Evolutionary conservation across 1,140 invertebrate genomes (phyloP), one percentile per base, ranked within the genome.

Genomic region (Pseudomyrmex pallidus): DNA sequence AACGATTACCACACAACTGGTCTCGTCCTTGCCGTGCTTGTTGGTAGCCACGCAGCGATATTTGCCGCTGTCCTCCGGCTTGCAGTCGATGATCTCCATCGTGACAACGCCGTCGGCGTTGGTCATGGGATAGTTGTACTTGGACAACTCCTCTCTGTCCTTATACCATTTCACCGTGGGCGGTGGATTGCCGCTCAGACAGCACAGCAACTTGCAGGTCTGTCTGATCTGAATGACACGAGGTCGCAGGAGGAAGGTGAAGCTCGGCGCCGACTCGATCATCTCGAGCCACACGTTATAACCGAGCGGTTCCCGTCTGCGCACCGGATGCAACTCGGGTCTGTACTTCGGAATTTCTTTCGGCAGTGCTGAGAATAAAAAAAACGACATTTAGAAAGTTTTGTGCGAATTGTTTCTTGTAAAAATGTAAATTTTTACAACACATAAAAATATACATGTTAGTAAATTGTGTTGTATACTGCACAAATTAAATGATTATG

Each of bases 191-290:
- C 98, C 99, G 88, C 97, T 97, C 13, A 99, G 95, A 92, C 99
- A 99, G 93, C 99, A 99, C 2, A 99, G 96, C n/a, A 99, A 95
- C 95, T 99, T 99, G 95, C 98, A 98, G 62, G 97, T 98, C 91
- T 98, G 97, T 64, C 97, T 95, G 88, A 98, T 97, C 94, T 99
- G 99, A 95, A 99, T 99, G 77, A 99, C 97, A 93, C 99, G 97
- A 92, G 99, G 98, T 93, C 99, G 96, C 66, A 99, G 96, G 89
- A 98, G 96, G 97, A 99, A 99, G 87, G 98, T 99, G 94, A 99
- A 99, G 91, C 96, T 97, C 64, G 99, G 99, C 20, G 97, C 97
- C 88, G 96, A 96, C 94, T 99, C 98, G 91, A 96, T 96, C 87
- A 97, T 97, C 93, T 98, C 98, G 94, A 98, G 96, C 97, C 97